Evolutionary conservation across 2,888 invertebrate genomes (phyloP).

Genomic region (Andrena chrysosceles): DNA sequence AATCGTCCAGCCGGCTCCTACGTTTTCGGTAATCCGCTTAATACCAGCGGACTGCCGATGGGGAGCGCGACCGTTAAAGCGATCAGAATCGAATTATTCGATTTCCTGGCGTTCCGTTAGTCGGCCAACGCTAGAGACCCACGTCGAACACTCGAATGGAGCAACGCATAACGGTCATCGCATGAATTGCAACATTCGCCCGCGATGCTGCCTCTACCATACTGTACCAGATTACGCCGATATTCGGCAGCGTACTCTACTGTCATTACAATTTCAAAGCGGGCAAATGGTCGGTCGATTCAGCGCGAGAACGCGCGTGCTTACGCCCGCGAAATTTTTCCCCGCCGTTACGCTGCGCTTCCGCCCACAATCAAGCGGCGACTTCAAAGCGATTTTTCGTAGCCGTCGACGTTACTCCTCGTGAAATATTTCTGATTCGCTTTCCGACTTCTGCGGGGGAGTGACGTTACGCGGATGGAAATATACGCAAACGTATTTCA

Average conservation of each 20-base stretch:
- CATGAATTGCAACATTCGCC: slow-evolving; percentile 57
- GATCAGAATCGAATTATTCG: slow-evolving; percentile 73
- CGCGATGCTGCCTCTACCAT: slow-evolving; percentile 28
- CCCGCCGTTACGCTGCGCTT: neutral
- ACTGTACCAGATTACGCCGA: slow-evolving; percentile 49
- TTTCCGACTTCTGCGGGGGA: neutral
- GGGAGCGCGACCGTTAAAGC: slow-evolving; percentile 66
- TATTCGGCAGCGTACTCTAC: slow-evolving; percentile 41
- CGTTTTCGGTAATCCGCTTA: slow-evolving; percentile 75
- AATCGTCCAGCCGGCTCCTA: slow-evolving; percentile 53
- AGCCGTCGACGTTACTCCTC: slow-evolving; percentile 19
- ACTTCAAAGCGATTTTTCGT: slow-evolving; percentile 52
- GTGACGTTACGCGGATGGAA: neutral
- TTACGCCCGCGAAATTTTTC: slow-evolving; percentile 16
- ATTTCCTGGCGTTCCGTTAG: slow-evolving; percentile 61
- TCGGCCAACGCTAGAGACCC: slow-evolving; percentile 25
- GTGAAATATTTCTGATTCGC: slow-evolving; percentile 33
- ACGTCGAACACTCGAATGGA: slow-evolving; percentile 44
- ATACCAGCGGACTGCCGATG: slow-evolving; percentile 55
- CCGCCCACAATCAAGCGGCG: slow-evolving; percentile 48
- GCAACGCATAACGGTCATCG: slow-evolving; percentile 67
- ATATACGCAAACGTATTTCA: neutral
- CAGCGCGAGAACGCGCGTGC: slow-evolving; percentile 28
- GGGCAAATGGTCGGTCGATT: slow-evolving; percentile 30
- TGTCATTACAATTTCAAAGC: slow-evolving; percentile 60